phyloP scores from a whole-genome alignment of 2,888 invertebrate species.

The Gasteruption jaculator region DNA sequence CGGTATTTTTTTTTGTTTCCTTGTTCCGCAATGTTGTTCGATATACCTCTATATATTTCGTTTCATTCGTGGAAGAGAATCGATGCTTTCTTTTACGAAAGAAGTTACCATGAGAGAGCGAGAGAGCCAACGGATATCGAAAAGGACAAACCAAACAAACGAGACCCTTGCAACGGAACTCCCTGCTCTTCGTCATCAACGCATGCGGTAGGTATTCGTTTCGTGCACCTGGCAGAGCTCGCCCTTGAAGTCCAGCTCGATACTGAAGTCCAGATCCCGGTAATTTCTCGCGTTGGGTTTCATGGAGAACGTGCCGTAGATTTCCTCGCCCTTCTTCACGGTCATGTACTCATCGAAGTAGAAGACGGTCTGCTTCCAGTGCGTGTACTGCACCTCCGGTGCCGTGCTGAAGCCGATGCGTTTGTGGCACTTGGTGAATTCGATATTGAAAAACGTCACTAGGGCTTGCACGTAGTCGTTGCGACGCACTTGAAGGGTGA shows the following conservation, averaged over 20 bases:
- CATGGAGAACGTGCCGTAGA: conserved; percentile 88
- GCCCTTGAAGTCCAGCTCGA: conserved; percentile 89
- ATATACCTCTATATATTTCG: too few species aligned
- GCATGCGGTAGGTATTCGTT: conserved; percentile 86
- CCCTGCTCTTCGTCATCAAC: conserved; percentile 62
- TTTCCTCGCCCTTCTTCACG: conserved; percentile 91
- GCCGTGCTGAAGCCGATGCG: conserved; percentile 97
- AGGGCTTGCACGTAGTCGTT: conserved; percentile 97
- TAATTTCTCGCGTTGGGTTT: conserved; percentile 95
- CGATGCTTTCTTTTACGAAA: too few species aligned
- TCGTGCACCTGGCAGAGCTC: conserved; percentile 81
- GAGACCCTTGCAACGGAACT: too few species aligned
- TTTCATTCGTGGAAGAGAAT: too few species aligned
- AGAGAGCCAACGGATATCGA: too few species aligned
- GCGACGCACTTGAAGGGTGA: conserved; percentile 75
- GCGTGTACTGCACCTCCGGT: conserved; percentile 96
- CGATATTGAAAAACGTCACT: conserved; percentile 98
- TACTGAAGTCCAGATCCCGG: conserved; percentile 93
- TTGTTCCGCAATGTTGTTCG: too few species aligned
- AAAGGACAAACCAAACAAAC: too few species aligned
- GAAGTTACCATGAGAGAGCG: too few species aligned
- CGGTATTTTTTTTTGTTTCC: too few species aligned
- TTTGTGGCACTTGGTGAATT: conserved; percentile 99
- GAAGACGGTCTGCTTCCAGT: conserved; percentile 99
- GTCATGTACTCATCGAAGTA: conserved; percentile 97